phyloP scores from a whole-genome alignment of 2,113 vertebrate species.

The Mormyrus lacerda region DNA sequence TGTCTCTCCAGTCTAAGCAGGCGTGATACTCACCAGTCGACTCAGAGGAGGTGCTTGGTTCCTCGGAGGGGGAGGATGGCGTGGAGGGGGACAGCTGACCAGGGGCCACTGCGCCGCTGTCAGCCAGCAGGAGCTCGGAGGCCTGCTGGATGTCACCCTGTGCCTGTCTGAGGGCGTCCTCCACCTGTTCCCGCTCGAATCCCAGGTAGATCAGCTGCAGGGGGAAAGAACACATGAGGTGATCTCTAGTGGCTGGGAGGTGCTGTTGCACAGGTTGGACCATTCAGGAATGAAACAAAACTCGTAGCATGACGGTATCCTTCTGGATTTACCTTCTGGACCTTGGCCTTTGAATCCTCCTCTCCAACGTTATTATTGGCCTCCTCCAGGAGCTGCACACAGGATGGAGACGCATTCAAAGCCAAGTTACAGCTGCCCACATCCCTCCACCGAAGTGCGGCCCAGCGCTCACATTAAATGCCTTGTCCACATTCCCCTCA shows the following conservation, averaged over 20 bases:
- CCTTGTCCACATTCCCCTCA: conserved; percentile 66
- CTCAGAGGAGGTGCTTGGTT: conserved; percentile 61
- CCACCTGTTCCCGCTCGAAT: conserved; percentile 58
- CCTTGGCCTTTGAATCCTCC: conserved; percentile 17
- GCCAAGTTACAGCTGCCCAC: not conserved
- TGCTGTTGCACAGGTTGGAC: not conserved
- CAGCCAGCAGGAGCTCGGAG: conserved; percentile 71
- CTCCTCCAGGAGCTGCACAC: conserved; percentile 48
- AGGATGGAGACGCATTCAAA: not conserved
- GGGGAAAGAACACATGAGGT: not conserved
- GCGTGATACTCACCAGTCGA: conserved; percentile 56
- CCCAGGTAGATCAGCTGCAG: conserved; percentile 75
- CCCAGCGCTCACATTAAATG: conserved; percentile 58
- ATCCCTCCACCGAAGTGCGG: not conserved
- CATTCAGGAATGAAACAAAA: not conserved
- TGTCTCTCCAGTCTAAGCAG: not conserved
- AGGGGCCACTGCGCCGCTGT: conserved; percentile 66
- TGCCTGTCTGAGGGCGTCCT: conserved; percentile 63
- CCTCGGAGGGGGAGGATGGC: conserved; percentile 58
- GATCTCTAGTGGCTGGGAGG: not conserved
- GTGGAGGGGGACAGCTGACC: conserved; percentile 47
- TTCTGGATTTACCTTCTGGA: conserved; percentile 50
- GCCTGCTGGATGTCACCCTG: conserved; percentile 73
- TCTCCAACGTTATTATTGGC: conserved; percentile 28
- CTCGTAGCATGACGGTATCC: not conserved